Percentiles rank a stretch among this genome's conserved stretches.
Evolutionary conservation across 2,888 invertebrate species (phyloP).

Genomic region (Sycophila texana): DNA sequence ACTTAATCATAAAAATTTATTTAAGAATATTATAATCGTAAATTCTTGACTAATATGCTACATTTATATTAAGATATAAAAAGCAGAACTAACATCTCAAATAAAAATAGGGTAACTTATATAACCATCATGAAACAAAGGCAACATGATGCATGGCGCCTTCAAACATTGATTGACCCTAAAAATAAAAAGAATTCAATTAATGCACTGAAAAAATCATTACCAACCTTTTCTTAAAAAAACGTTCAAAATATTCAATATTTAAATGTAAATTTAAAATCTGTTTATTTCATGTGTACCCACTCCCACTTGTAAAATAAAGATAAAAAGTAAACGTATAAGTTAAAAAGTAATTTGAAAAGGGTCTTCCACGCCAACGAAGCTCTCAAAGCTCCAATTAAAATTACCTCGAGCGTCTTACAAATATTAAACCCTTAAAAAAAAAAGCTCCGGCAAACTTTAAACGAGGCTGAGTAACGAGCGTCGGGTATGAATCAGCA

Average conservation of each 20-base stretch:
- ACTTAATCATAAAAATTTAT: background rate
- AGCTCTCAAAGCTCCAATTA: background rate
- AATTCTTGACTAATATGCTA: background rate
- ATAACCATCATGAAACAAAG: slow-evolving; percentile 57
- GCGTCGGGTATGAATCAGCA: background rate
- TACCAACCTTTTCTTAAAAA: background rate
- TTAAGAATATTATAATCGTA: background rate
- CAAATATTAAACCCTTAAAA: background rate
- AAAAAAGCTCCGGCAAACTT: background rate
- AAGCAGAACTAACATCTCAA: background rate
- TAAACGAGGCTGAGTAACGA: background rate
- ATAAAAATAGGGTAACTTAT: slow-evolving; percentile 19
- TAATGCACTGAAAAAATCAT: background rate
- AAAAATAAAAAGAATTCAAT: background rate
- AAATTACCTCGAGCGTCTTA: background rate
- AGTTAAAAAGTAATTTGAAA: background rate
- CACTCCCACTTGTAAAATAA: background rate
- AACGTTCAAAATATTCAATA: too few species aligned
- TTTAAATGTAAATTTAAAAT: background rate
- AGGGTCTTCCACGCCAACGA: background rate
- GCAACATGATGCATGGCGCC: slow-evolving; percentile 66
- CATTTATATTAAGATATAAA: background rate
- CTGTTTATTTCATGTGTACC: background rate
- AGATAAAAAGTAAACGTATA: background rate
- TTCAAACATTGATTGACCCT: slow-evolving; percentile 50